Evolutionary conservation across 2,888 invertebrate species (phyloP).

Genomic region (Brachylomia viminalis): DNA sequence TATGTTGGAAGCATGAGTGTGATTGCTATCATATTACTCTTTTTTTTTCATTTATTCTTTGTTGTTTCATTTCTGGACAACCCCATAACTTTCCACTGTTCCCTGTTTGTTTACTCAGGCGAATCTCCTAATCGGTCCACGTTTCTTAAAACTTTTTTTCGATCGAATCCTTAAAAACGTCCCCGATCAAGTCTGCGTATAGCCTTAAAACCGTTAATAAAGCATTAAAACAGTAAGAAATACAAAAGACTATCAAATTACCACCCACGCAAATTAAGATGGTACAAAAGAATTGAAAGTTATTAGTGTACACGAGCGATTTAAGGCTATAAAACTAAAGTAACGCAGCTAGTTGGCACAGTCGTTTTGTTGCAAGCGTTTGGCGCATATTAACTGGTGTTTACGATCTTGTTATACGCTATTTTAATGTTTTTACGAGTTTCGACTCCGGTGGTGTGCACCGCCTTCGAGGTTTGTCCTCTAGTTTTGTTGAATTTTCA

Average conservation of each 20-base stretch:
- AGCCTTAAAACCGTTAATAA: background rate
- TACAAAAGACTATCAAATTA: background rate
- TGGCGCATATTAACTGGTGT: constrained; percentile 63
- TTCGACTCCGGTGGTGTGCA: constrained; percentile 57
- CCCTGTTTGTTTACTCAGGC: no score
- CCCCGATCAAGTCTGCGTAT: background rate
- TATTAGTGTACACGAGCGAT: constrained; percentile 33
- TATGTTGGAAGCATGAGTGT: no score
- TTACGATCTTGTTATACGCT: constrained; percentile 68
- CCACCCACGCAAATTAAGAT: constrained; percentile 1
- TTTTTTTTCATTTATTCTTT: no score
- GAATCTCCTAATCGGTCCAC: background rate
- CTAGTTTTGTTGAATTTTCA: constrained; percentile 34
- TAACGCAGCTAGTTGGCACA: constrained; percentile 54
- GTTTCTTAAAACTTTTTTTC: background rate
- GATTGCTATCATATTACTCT: background rate
- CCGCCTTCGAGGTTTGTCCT: constrained; percentile 41
- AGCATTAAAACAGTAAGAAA: background rate
- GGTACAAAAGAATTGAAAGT: constrained; percentile 29
- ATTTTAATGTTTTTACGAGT: constrained; percentile 67
- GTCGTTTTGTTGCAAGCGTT: constrained; percentile 58
- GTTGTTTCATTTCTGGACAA: background rate
- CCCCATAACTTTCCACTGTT: background rate
- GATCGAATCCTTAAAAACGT: no score
- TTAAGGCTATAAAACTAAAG: constrained; percentile 39